Conservation (phyloP, 1,140 invertebrate genomes). For the Pogonomyrmex barbatus region DNA sequence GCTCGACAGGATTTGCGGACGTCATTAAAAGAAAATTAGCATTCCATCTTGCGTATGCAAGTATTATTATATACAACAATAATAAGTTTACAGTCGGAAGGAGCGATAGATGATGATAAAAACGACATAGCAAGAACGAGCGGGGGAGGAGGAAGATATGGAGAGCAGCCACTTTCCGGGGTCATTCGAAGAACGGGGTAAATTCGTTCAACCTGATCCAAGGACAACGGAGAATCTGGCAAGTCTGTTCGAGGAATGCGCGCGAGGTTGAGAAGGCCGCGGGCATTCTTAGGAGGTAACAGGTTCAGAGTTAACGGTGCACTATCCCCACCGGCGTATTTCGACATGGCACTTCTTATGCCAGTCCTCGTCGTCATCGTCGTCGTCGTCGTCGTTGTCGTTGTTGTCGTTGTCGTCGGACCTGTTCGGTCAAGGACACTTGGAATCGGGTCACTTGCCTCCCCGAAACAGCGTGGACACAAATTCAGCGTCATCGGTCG, state of each 20-base stretch:
- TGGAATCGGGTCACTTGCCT: conserved; percentile 67
- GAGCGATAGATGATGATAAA: not conserved
- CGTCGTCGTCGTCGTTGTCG: conserved; percentile 24
- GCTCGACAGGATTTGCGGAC: not conserved
- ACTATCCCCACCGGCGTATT: conserved; percentile 66
- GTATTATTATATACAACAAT: not conserved
- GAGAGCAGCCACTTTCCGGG: not conserved
- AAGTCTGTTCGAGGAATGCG: conserved; percentile 66
- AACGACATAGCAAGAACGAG: not conserved
- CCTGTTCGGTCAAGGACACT: conserved; percentile 77
- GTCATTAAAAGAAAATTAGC: not conserved
- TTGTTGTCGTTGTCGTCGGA: conserved; percentile 53
- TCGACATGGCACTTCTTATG: conserved; percentile 59
- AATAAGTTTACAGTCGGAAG: not conserved
- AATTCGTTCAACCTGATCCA: conserved; percentile 34
- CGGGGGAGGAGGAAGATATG: not conserved
- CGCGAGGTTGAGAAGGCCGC: conserved; percentile 67
- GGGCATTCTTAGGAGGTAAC: conserved; percentile 69
- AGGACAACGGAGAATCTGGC: conserved; percentile 45
- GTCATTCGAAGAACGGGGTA: not conserved
- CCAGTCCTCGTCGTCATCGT: conserved; percentile 44
- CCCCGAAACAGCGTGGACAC: conserved; percentile 55
- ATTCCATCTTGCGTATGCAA: not conserved
- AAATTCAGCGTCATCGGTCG: not conserved
- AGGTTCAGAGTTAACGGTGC: conserved; percentile 78